Percentiles rank a stretch among this genome's conserved stretches.
phyloP scores from a whole-genome alignment of 2,797 vertebrate species.

The Megalops cyprinoides region DNA sequence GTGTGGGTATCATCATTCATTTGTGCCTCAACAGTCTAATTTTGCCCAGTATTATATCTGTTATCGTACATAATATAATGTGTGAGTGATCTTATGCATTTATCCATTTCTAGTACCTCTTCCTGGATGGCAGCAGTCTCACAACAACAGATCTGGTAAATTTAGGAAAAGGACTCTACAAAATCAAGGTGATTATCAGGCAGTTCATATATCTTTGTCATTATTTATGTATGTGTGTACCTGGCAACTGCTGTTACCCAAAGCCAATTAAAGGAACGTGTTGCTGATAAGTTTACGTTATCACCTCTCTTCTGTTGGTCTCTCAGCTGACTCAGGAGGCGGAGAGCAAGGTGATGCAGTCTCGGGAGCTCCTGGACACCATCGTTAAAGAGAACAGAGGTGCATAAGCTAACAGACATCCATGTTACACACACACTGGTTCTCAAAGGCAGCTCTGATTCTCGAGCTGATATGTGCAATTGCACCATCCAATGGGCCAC shows the following conservation, averaged over 20 bases:
- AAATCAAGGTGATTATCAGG: conserved; percentile 87
- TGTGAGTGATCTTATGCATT: conserved; percentile 17
- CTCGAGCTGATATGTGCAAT: too few species aligned
- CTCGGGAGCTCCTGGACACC: conserved; percentile 90
- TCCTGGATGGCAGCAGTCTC: conserved; percentile 88
- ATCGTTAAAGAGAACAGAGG: conserved; percentile 91
- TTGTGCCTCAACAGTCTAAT: not conserved
- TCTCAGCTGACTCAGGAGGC: conserved; percentile 83
- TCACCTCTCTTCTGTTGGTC: not conserved
- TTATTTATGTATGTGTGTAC: not conserved
- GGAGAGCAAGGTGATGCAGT: conserved; percentile 81
- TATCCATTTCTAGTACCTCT: conserved; percentile 77
- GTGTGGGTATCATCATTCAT: conserved; percentile 69
- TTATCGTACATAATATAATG: not conserved
- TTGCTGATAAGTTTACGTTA: not conserved
- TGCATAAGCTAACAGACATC: conserved; percentile 49
- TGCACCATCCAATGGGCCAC: too few species aligned
- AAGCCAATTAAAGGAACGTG: not conserved
- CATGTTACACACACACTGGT: not conserved
- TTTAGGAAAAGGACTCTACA: conserved; percentile 88
- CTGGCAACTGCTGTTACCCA: not conserved
- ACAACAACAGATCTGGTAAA: conserved; percentile 87
- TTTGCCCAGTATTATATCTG: not conserved
- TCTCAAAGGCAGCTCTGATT: too few species aligned
- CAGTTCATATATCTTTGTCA: not conserved